Evolutionary conservation across 2,113 vertebrate genomes (phyloP).

Genomic region (Laticauda colubrina): DNA sequence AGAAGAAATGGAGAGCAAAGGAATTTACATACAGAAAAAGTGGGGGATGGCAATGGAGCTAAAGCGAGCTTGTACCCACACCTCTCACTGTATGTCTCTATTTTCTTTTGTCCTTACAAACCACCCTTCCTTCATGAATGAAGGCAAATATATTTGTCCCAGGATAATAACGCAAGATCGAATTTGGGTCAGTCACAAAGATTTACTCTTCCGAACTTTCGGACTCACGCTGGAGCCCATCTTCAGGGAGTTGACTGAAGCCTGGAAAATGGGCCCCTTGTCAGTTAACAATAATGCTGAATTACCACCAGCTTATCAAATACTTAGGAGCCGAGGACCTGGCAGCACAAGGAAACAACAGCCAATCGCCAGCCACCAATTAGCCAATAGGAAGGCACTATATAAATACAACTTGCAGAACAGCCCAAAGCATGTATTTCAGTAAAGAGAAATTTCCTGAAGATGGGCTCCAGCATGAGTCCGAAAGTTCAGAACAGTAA

Average conservation of each 20-base stretch:
- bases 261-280: not conserved
- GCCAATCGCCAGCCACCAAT: not conserved
- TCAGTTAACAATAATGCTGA: not conserved
- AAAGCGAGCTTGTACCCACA: not conserved
- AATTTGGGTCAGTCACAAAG: not conserved
- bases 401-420: not conserved
- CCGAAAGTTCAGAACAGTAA: not conserved
- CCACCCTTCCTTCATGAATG: not conserved
- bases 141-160: not conserved
- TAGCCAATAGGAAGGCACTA: not conserved
- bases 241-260: not conserved
- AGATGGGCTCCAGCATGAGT: not conserved
- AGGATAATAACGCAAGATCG: not conserved
- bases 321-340: not conserved
- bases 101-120: not conserved
- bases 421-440: not conserved
- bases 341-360: not conserved
- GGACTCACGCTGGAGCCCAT: not conserved
- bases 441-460: not conserved
- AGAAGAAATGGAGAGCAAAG: not conserved
- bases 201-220: not conserved
- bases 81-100: not conserved
- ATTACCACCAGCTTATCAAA: not conserved
- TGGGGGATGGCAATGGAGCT: not conserved
- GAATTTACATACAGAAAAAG: not conserved